phyloP scores from a whole-genome alignment of 2,888 invertebrate species.

The Trissoscelio sp. region DNA sequence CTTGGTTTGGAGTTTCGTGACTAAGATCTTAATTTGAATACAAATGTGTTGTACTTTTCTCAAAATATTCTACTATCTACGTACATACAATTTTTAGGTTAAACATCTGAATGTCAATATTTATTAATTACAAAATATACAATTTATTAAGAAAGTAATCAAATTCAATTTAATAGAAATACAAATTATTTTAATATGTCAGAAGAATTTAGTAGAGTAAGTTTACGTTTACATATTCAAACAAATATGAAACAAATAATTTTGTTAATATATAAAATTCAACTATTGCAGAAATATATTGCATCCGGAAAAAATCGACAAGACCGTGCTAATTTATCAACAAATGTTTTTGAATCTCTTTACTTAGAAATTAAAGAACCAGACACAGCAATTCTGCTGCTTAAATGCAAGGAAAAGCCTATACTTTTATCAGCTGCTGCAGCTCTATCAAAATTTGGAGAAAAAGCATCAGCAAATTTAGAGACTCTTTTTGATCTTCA shows the following conservation, averaged over 20 bases:
- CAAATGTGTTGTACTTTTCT: too few species aligned
- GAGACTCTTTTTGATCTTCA: constrained; percentile 76
- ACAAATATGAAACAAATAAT: not conserved
- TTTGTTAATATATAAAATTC: not conserved
- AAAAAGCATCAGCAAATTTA: constrained; percentile 79
- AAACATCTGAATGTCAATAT: too few species aligned
- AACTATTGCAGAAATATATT: constrained; percentile 70
- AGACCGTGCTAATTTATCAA: constrained; percentile 67
- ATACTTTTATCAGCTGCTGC: constrained; percentile 82
- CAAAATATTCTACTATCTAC: too few species aligned
- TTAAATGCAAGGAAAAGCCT: constrained; percentile 78
- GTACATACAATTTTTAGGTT: too few species aligned
- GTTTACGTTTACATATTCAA: not conserved
- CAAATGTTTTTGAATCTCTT: constrained; percentile 73
- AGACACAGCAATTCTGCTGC: constrained; percentile 76
- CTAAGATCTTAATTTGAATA: constrained; percentile 24
- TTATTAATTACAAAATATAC: too few species aligned
- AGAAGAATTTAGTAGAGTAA: constrained; percentile 44
- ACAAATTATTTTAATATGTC: constrained; percentile 15
- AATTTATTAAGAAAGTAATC: too few species aligned
- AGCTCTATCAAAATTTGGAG: constrained; percentile 84
- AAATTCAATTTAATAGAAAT: not conserved
- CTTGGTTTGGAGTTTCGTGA: too few species aligned
- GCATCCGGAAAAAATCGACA: constrained; percentile 71
- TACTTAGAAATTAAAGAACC: constrained; percentile 75